Evolutionary conservation across 2,113 vertebrate species (phyloP), one percentile per base, ranked within the genome.

Genomic region (Siphamia tubifer): DNA sequence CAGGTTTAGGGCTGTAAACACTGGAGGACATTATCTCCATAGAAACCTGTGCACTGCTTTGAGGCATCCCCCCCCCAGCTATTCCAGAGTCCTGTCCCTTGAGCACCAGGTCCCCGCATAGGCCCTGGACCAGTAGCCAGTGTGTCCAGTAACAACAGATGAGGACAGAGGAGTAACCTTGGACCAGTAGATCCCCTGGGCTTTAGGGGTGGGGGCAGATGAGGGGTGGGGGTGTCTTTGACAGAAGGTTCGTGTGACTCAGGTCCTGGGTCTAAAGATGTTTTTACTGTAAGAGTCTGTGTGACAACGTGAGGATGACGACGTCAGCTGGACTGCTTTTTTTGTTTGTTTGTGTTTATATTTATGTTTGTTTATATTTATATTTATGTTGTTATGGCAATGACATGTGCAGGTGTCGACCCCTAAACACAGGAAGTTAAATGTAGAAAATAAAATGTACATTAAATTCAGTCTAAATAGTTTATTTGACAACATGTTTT

Each of bases 21-120:
- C 84, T 91, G 89, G 86, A 89, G 87, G 82, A 82, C 90, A 87
- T 82, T 87, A 89, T 93, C 86, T 74, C 90, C 91, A 93, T 93
- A 89, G 87, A 90, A 88, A 88, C 86, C 75, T 15, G 68, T 21
- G 61, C 78, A 70, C 72, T 73, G 66, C 90, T 82, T 83, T 60
- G 69, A 87, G 84, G 91, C 90, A 93, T 93, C 87, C 77, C 77
- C 58, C 15, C 12, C 38, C 62, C 51, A 71, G 60, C 68, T 54
- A 78, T 79, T 82, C 80, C 72, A 86, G 86, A 87, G 83, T 82
- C 82, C 81, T 87, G 80, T 72, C 61, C 72, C 76, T 82, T 77
- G 74, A 74, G 55, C 53, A 8, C 25, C n/a, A 35, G 80, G 64
- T n/a, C 64, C 84, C 80, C 72, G 52, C 40, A 61, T 34, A 21